Percentiles rank a stretch among this genome's conserved stretches.
Conservation (phyloP, 2,113 vertebrate species). For the Silurus asotus region DNA sequence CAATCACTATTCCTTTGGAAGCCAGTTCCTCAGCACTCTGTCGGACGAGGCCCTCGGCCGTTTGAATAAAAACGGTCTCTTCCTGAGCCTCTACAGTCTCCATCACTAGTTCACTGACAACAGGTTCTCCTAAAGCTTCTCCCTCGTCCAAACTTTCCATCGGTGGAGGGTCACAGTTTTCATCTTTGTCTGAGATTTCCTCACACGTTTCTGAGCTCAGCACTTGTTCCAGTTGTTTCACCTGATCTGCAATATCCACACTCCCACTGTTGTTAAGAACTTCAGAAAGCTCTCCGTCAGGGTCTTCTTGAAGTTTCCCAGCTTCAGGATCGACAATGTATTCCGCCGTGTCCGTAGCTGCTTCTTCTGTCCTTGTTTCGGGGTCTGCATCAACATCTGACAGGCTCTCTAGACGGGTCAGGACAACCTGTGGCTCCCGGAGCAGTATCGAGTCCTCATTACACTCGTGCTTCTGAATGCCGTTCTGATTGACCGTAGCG, state of each 20-base stretch:
- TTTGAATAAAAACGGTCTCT: conserved; percentile 76
- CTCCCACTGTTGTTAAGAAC: conserved; percentile 42
- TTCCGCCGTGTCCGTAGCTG: conserved; percentile 29
- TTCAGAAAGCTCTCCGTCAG: conserved; percentile 36
- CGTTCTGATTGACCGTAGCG: conserved; percentile 63
- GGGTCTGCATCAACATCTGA: not conserved
- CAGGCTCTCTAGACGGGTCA: conserved; percentile 51
- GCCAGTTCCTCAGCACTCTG: conserved; percentile 67
- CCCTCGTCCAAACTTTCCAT: conserved; percentile 16
- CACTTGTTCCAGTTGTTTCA: conserved; percentile 65
- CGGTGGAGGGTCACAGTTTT: conserved; percentile 19
- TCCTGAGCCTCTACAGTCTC: conserved; percentile 53
- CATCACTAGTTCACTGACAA: conserved; percentile 69
- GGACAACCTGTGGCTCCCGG: conserved; percentile 43
- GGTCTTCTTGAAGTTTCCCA: conserved; percentile 40
- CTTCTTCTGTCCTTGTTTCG: conserved; percentile 33
- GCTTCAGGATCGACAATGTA: conserved; percentile 8
- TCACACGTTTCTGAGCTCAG: conserved; percentile 45
- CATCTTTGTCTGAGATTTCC: conserved; percentile 5
- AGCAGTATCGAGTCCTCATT: conserved; percentile 35
- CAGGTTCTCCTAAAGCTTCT: conserved; percentile 51
- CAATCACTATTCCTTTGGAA: conserved; percentile 73
- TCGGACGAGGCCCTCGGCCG: conserved; percentile 73
- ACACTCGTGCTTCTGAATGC: conserved; percentile 56
- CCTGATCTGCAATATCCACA: conserved; percentile 49